These are phyloP conservation scores for Elachura formosa DNA, from an alignment of 2,113 vertebrate genomes.

Conservation along the genomic window DNA sequence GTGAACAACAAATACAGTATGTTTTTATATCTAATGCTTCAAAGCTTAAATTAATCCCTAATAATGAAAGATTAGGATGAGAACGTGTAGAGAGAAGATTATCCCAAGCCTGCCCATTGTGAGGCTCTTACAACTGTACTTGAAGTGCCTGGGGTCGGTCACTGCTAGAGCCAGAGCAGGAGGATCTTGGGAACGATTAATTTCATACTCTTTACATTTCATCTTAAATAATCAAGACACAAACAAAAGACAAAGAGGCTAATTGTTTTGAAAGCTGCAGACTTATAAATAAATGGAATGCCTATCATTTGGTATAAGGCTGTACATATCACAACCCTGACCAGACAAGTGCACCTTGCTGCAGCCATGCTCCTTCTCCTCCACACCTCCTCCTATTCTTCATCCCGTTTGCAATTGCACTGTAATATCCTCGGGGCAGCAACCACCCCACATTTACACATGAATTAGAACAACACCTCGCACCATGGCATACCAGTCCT, in stretches of 20 bases:
- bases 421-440: conserved; percentile 45
- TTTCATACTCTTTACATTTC: background rate
- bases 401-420: conserved; percentile 40
- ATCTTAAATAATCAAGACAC: background rate
- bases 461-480: conserved; percentile 52
- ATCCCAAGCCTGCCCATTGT: conserved; percentile 14
- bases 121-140: background rate
- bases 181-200: background rate
- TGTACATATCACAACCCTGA: background rate
- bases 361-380: background rate
- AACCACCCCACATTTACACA: conserved; percentile 53
- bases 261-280: conserved; percentile 7
- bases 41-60: conserved; percentile 45
- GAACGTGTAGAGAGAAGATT: conserved; percentile 10
- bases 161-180: background rate
- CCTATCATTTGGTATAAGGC: background rate
- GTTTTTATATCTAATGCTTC: background rate
- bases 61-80: conserved; percentile 43
- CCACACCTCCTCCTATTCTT: background rate
- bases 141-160: background rate
- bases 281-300: background rate
- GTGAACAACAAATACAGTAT: background rate
- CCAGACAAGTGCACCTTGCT: background rate
- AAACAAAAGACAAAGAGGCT: background rate
- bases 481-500: conserved; percentile 46